phyloP scores from a whole-genome alignment of 2,113 vertebrate genomes.

The Rhizomys pruinosus region DNA sequence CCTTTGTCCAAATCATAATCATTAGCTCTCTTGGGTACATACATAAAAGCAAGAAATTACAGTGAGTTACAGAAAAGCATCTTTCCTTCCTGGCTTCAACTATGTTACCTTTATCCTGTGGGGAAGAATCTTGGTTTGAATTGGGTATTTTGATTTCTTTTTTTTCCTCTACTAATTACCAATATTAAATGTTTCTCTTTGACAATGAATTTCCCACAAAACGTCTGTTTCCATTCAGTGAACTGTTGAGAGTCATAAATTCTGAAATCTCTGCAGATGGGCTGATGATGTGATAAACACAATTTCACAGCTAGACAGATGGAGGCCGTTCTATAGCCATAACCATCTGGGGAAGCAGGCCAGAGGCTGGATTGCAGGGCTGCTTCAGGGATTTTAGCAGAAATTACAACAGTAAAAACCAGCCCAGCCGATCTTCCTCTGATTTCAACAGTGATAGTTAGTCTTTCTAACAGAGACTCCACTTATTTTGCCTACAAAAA shows the following conservation, averaged over 20 bases:
- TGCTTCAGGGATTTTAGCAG: background rate
- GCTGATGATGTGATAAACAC: background rate
- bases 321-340: background rate
- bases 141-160: background rate
- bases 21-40: background rate
- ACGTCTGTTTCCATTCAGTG: constrained; percentile 23
- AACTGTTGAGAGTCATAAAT: constrained; percentile 42
- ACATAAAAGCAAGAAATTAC: background rate
- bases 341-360: background rate
- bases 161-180: constrained; percentile 27
- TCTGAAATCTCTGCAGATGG: background rate
- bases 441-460: background rate
- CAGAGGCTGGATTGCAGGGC: background rate
- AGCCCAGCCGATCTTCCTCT: background rate
- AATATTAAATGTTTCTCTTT: constrained; percentile 44
- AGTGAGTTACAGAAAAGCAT: background rate
- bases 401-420: constrained; percentile 24
- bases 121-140: background rate
- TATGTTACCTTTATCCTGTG: rapidly evolving
- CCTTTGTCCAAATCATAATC: background rate
- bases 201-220: constrained; percentile 31
- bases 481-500: constrained; percentile 13
- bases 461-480: background rate
- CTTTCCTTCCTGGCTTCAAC: background rate
- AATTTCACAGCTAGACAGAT: constrained; percentile 18